Base-by-base conservation (phyloP, 2,113 vertebrate genomes). In the Diadophis punctatus region DNA sequence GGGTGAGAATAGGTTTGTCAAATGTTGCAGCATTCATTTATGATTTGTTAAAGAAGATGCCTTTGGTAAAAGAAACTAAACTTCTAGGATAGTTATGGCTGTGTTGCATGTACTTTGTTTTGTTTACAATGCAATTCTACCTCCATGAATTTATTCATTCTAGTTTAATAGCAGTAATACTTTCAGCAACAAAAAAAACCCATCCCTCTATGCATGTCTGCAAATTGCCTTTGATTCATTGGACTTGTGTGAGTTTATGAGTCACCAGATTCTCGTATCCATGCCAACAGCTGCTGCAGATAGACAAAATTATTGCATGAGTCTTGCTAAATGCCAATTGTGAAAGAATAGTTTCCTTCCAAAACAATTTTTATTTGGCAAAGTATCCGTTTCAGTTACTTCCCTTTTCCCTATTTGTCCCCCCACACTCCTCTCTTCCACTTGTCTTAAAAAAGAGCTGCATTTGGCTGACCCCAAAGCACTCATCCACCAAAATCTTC, bases 321-420 rank as follows among this genome's bases (percentile, higher is more conserved):
- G 14, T 89, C 92, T 91, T 92, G 22, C 89, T 23, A 93, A 89
- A 88, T 30, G 25, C 18, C 55, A 46, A 92, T 3, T 94, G 49
- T 88, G 34, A 49, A 25, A 92, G 60, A 49, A 93, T 90, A 88
- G 86, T 0, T 0, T 84, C 68, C 55, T 92, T 56, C 52, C 12
- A 43, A 94, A 95, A 34, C 0, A 1, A 34, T 34, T 1, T 53
- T 94, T 16, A 89, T 9, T 49, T 27, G 25, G 12, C 93, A 49
- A 92, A 94, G 93, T 20, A 90, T 53, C 23, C 16, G 0, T 23
- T 14, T 84, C 80, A 22, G 39, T 74, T 51, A 43, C 10, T 90
- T 51, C 49, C 90, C 52, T 52, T 30, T 25, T 46, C 22, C 34
- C 43, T 87, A 3, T 30, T 30, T 49, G 56, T 90, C 43, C 4